Percentiles rank a stretch among this genome's conserved stretches.
phyloP scores from a whole-genome alignment of 2,113 vertebrate genomes.

The Rhipidura dahli region DNA sequence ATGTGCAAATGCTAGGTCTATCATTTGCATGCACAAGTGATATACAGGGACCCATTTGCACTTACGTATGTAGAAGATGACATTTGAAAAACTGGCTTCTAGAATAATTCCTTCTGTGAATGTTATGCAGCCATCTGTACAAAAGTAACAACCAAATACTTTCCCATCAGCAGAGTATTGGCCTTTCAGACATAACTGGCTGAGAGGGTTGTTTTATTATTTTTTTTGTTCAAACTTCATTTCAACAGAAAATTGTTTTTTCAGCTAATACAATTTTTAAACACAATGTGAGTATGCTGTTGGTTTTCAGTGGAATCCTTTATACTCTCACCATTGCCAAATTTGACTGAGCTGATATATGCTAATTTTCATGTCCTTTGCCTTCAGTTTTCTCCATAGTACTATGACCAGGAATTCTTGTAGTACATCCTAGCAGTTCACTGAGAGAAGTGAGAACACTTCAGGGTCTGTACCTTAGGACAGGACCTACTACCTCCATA shows the following conservation, averaged over 20 bases:
- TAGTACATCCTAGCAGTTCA: neutral
- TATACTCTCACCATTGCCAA: neutral
- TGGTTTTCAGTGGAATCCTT: neutral
- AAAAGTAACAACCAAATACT: constrained; percentile 47
- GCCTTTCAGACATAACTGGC: neutral
- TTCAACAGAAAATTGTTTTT: neutral
- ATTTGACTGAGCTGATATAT: neutral
- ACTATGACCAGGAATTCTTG: neutral
- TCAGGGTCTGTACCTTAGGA: neutral
- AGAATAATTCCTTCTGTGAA: constrained; percentile 51
- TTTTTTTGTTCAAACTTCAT: neutral
- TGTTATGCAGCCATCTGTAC: constrained; percentile 61
- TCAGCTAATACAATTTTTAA: neutral
- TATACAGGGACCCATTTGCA: constrained; percentile 30
- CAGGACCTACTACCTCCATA: neutral
- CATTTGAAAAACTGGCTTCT: constrained; percentile 59
- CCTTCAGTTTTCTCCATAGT: neutral
- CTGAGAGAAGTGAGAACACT: neutral
- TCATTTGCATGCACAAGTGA: constrained; percentile 44
- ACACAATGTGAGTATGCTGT: neutral
- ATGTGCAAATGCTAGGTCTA: constrained; percentile 30
- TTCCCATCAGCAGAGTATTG: constrained; percentile 3
- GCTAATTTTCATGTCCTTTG: neutral
- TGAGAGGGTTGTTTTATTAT: neutral
- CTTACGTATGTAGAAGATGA: constrained; percentile 54